phyloP scores from a whole-genome alignment of 2,113 vertebrate species.

The Oenanthe melanoleuca region DNA sequence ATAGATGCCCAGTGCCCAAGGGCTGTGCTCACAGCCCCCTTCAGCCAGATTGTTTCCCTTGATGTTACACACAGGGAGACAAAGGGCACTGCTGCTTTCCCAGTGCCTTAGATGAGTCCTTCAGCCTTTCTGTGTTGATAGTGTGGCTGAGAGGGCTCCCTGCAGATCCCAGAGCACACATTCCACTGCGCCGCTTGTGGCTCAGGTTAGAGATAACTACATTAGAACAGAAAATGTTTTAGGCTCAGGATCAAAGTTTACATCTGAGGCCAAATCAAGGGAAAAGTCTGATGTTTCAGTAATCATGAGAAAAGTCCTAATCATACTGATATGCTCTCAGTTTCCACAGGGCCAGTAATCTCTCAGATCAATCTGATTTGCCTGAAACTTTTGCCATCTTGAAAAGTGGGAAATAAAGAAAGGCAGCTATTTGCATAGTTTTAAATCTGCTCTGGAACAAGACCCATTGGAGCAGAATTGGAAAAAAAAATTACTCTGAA shows the following conservation, averaged over 20 bases:
- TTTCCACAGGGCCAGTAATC: not conserved
- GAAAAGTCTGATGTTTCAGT: constrained; percentile 5
- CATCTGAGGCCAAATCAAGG: constrained; percentile 2
- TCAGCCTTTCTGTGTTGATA: not conserved
- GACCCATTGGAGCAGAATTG: not conserved
- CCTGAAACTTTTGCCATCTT: not conserved
- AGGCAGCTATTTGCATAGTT: not conserved
- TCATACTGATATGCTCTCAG: not conserved
- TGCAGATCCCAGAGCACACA: not conserved
- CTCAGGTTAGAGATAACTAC: constrained; percentile 31
- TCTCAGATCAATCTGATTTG: constrained; percentile 28
- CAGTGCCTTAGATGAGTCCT: not conserved
- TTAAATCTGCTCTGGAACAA: not conserved
- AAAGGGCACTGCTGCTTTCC: not conserved
- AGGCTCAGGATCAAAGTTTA: constrained; percentile 36
- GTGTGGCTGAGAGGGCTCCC: not conserved
- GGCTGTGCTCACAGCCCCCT: not conserved
- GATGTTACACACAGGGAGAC: not conserved
- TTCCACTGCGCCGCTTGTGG: not conserved
- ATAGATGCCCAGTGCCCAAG: not conserved
- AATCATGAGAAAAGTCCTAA: constrained; percentile 5
- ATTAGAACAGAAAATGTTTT: constrained; percentile 1
- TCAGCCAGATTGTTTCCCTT: not conserved
- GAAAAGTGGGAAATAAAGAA: constrained; percentile 9
- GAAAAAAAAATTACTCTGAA: not conserved